Conservation (phyloP, 1,140 invertebrate species). For the Drosophila subpulchrella region DNA sequence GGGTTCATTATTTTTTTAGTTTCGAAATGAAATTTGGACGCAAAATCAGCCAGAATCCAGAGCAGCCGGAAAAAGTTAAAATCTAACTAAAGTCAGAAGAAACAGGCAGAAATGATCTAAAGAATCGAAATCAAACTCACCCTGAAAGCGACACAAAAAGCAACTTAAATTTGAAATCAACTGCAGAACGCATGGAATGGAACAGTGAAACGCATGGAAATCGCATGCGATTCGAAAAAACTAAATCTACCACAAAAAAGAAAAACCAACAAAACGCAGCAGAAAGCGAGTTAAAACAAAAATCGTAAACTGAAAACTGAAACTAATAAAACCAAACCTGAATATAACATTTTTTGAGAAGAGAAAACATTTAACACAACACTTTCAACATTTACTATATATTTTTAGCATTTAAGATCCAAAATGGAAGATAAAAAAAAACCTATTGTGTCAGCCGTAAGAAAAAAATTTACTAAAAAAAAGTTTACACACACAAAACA, state of each 20-base stretch:
- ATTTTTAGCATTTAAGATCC: slow-evolving; percentile 59
- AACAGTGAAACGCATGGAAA: slow-evolving; percentile 8
- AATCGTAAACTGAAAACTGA: slow-evolving; percentile 6
- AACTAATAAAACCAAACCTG: slow-evolving; percentile 14
- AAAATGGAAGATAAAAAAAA: slow-evolving; percentile 32
- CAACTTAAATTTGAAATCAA: slow-evolving; percentile 13
- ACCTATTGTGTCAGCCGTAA: slow-evolving; percentile 56
- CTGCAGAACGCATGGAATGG: slow-evolving; percentile 19
- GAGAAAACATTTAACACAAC: slow-evolving; percentile 49
- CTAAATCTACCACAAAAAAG: slow-evolving; percentile 6
- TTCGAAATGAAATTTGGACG: slow-evolving; percentile 62
- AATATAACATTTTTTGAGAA: slow-evolving; percentile 33
- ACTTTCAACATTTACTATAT: slow-evolving; percentile 54
- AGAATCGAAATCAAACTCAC: slow-evolving; percentile 29
- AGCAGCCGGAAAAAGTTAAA: slow-evolving; percentile 28
- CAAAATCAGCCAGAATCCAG: slow-evolving; percentile 61
- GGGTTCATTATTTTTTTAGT: slow-evolving; percentile 62
- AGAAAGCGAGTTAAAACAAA: slow-evolving; percentile 19
- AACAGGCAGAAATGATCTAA: slow-evolving; percentile 27
- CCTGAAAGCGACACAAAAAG: slow-evolving; percentile 34
- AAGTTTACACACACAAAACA: slow-evolving; percentile 34
- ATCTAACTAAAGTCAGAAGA: not conserved
- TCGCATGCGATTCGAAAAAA: slow-evolving; percentile 2
- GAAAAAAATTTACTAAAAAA: slow-evolving; percentile 41
- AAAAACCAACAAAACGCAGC: slow-evolving; percentile 21